Conservation (phyloP, 2,113 vertebrate species). For the Grantiella picta region DNA sequence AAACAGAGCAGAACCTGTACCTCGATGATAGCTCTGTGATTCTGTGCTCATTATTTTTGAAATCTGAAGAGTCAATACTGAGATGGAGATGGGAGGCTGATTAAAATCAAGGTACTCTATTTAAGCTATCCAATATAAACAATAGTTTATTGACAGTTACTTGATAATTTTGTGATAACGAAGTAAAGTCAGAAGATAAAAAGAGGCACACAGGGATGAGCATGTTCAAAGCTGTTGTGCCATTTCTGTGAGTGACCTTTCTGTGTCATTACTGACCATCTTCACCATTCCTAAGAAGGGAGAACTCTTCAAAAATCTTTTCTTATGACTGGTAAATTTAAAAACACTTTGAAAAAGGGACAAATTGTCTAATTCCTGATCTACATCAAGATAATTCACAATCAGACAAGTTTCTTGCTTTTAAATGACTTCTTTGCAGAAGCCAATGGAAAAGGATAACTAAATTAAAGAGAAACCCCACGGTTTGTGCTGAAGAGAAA, state of each 20-base stretch:
- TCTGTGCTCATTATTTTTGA: background rate
- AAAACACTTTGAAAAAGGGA: background rate
- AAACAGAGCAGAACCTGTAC: background rate
- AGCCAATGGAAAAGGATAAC: background rate
- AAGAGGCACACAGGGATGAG: background rate
- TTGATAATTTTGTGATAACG: background rate
- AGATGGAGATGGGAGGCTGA: background rate
- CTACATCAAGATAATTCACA: background rate
- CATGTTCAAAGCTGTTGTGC: background rate
- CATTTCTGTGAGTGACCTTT: background rate
- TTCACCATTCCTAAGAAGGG: background rate
- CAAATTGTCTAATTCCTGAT: background rate
- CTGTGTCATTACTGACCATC: background rate
- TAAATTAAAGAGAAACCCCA: background rate
- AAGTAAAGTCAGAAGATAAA: background rate
- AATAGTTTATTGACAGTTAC: background rate
- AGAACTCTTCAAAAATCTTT: background rate
- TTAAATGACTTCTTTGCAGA: background rate
- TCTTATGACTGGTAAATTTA: background rate
- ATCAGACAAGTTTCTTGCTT: background rate
- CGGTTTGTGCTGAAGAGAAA: background rate
- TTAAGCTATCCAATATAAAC: background rate
- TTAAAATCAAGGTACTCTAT: background rate
- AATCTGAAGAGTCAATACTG: background rate
- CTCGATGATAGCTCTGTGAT: background rate